phyloP scores from a whole-genome alignment of 2,888 invertebrate genomes.

The Limulus polyphemus region DNA sequence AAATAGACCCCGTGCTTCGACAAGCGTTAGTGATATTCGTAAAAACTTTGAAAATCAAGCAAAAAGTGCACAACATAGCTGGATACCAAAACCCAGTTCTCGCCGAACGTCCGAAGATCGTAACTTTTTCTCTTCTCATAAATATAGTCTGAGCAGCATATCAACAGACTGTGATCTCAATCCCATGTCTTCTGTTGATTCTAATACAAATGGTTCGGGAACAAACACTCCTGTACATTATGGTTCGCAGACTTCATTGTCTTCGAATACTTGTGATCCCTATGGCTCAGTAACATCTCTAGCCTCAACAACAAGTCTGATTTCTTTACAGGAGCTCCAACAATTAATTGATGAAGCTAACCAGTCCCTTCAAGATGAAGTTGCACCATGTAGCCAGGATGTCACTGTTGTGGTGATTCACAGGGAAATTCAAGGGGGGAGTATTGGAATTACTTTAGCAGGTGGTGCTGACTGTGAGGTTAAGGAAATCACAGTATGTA shows the following conservation, averaged over 20 bases:
- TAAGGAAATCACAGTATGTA: conserved; percentile 71
- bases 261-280: conserved; percentile 35
- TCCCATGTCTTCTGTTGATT: conserved; percentile 45
- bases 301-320: conserved; percentile 46
- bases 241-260: conserved; percentile 28
- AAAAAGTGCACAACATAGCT: conserved; percentile 2
- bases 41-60: conserved; percentile 45
- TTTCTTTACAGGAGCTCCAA: conserved; percentile 48
- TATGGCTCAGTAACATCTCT: conserved; percentile 47
- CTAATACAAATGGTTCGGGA: conserved; percentile 40
- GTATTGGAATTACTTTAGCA: conserved; percentile 64
- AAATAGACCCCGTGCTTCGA: conserved; percentile 27
- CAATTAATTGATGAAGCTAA: conserved; percentile 53
- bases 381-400: conserved; percentile 38
- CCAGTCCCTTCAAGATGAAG: conserved; percentile 47
- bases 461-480: conserved; percentile 83
- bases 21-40: conserved; percentile 47
- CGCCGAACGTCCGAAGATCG: too few relatives aligned
- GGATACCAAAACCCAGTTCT: too few relatives aligned
- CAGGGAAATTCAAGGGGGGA: conserved; percentile 40
- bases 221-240: conserved; percentile 30
- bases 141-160: too few relatives aligned
- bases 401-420: conserved; percentile 53
- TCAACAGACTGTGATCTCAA: conserved; percentile 32
- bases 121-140: too few relatives aligned